A percentile compares a stretch with the other conserved stretches of the same genome.
These are phyloP conservation scores for Oceanodroma tethys DNA, from an alignment of 2,113 vertebrate species.

Conservation along the genomic window DNA sequence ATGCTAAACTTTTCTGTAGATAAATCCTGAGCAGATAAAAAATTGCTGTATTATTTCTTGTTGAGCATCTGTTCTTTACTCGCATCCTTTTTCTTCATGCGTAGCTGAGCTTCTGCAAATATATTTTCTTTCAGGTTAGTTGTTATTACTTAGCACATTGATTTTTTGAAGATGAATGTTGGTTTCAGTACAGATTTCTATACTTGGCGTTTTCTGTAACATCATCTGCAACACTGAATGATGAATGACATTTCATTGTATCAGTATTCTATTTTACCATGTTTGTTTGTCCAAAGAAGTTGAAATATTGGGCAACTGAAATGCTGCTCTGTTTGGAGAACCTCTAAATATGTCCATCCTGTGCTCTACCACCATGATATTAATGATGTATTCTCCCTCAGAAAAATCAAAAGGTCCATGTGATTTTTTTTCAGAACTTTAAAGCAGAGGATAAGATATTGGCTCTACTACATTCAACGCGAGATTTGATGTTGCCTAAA, in stretches of 20 bases:
- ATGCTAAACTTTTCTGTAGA: background rate
- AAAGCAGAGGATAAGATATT: background rate
- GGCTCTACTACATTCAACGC: background rate
- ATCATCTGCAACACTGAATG: background rate
- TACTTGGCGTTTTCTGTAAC: background rate
- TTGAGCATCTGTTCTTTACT: slow-evolving; percentile 5
- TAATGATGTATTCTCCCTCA: background rate
- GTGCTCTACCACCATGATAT: background rate
- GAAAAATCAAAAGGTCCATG: background rate
- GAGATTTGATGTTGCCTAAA: background rate
- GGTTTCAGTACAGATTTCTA: background rate
- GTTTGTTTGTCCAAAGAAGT: background rate
- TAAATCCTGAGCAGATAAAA: background rate
- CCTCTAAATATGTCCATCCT: slow-evolving; percentile 13
- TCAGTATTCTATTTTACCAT: slow-evolving; percentile 1
- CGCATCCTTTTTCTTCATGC: background rate
- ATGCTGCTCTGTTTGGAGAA: background rate
- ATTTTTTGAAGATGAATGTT: slow-evolving; percentile 38
- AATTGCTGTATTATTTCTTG: background rate
- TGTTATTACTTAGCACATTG: slow-evolving; percentile 42
- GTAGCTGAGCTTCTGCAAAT: background rate
- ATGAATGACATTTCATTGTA: background rate
- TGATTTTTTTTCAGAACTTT: background rate
- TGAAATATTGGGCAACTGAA: slow-evolving; percentile 44
- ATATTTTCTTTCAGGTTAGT: slow-evolving; percentile 46